Percentiles rank a stretch among this genome's conserved stretches.
Conservation (phyloP, 2,113 vertebrate species). For the Phaetusa simplex region DNA sequence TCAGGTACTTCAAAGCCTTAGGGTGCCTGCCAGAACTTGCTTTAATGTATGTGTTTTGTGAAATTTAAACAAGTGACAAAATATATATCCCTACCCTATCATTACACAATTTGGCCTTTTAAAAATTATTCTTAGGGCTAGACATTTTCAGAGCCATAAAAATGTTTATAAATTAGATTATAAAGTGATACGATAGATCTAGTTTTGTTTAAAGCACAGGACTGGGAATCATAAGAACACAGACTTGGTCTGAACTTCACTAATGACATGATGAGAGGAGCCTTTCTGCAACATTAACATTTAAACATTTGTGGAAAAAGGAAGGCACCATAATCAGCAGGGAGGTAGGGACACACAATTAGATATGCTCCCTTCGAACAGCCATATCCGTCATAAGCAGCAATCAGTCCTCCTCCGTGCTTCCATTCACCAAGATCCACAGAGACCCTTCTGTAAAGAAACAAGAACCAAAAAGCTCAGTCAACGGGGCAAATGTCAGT, state of each 20-base stretch:
- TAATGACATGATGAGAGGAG: background rate
- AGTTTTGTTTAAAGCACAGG: background rate
- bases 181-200: background rate
- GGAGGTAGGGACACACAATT: background rate
- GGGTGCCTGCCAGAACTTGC: slow-evolving; percentile 3
- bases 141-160: background rate
- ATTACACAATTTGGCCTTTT: slow-evolving; percentile 21
- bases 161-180: background rate
- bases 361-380: background rate
- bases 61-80: slow-evolving; percentile 12
- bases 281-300: background rate
- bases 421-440: background rate
- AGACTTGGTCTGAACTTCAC: background rate
- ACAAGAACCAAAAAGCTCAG: background rate
- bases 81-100: background rate
- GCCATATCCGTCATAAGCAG: background rate
- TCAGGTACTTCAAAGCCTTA: slow-evolving; percentile 33
- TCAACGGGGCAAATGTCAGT: background rate
- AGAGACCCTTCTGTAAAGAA: background rate
- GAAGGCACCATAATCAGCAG: background rate
- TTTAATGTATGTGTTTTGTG: slow-evolving; percentile 30
- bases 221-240: background rate
- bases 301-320: background rate
- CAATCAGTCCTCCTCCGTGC: background rate
- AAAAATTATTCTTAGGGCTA: slow-evolving; percentile 17